Evolutionary conservation across 2,797 vertebrate species (phyloP), one percentile per base, ranked within the genome.

Genomic region (Hafferia zeledoni): DNA sequence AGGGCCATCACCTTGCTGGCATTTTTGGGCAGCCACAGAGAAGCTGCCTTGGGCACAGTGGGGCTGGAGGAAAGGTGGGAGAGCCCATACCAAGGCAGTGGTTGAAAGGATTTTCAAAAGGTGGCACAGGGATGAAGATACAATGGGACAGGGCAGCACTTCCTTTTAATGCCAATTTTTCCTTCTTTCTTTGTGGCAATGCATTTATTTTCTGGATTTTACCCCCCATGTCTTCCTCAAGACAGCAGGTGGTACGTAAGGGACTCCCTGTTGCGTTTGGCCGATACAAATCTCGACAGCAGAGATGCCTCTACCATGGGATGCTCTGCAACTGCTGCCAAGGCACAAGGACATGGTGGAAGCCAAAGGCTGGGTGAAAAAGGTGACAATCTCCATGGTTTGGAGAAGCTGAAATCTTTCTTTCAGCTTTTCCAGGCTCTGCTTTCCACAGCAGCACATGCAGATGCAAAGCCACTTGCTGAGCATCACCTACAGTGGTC

Each of bases 301-400:
- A 1, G 17, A 52, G 35, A 15, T 6, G 17, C 24, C 25, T 57
- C 37, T 6, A 0, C 13, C 41, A 7, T 2, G 8, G 41, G 35
- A 10, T 47, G n/a, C 47, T 24, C 17, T 43, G 52, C 1, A 9
- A 1, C 35, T 63, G 53, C 53, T 75, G 47, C 77, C 69, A 23
- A 31, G 60, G 55, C 75, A 23, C 0, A 0, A 56, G 64, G 17
- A 14, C 25, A 4, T 0, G 0, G 27, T 52, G 13, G 23, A 16
- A 46, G 15, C 37, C 60, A n/a, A 41, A 44, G 16, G 2, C 7
- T 31, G 53, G 18, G 5, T 84, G 46, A 6, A 35, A 24, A 53
- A 31, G 31, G 27, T 4, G 24, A 3, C 33, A 14, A 24, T 2
- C 23, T 24, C 33, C 3, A 0, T 61, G 47, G 2, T 57, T 72